These are phyloP conservation scores for Cheilosia pagana DNA, from an alignment of 2,888 invertebrate genomes.

Conservation along the genomic window DNA sequence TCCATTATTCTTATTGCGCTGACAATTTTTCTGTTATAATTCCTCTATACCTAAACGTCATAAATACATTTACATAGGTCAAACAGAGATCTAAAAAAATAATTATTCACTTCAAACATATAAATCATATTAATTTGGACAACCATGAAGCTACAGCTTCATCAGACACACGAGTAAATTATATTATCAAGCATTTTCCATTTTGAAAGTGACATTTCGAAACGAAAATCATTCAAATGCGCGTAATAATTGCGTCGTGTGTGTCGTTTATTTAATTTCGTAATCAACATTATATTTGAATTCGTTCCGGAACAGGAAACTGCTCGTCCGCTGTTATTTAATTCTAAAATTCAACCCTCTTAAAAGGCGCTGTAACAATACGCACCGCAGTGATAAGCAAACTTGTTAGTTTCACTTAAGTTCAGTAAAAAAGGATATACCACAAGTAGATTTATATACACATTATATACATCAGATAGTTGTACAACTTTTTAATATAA, in stretches of 20 bases:
- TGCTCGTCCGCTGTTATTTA: background rate
- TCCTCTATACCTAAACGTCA: background rate
- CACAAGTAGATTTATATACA: background rate
- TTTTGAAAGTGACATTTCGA: slow-evolving; percentile 6
- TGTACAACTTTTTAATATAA: slow-evolving; percentile 69
- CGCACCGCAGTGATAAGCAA: background rate
- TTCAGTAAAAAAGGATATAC: background rate
- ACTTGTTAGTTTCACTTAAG: slow-evolving; percentile 15
- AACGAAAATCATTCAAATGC: slow-evolving; percentile 4
- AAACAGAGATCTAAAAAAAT: background rate
- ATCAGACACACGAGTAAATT: background rate
- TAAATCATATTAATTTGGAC: slow-evolving; percentile 44
- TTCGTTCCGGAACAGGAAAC: slow-evolving; percentile 16
- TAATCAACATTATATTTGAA: slow-evolving; percentile 35
- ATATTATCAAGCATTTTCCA: slow-evolving; percentile 16
- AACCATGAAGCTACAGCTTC: slow-evolving; percentile 26
- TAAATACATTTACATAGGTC: background rate
- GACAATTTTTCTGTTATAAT: no score
- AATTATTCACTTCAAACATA: slow-evolving; percentile 20
- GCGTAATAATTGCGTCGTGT: slow-evolving; percentile 16
- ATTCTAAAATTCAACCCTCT: slow-evolving; percentile 3
- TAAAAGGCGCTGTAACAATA: background rate
- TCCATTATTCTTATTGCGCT: no score
- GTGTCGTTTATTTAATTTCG: background rate
- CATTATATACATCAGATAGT: background rate